phyloP scores from a whole-genome alignment of 2,888 invertebrate genomes.

The Acleris laterana region DNA sequence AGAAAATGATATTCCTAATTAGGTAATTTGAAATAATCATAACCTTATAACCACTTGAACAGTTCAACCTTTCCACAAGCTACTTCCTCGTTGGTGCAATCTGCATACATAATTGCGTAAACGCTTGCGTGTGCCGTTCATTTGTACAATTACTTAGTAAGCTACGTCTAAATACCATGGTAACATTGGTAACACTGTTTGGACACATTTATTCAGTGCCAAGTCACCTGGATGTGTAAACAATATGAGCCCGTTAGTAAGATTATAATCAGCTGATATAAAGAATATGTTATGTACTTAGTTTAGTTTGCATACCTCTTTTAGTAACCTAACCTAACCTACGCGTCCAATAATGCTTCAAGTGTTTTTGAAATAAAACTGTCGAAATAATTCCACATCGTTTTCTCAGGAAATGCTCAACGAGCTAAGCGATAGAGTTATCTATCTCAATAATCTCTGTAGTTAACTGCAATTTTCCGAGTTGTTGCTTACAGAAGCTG shows the following conservation, averaged over 20 bases:
- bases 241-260: no score
- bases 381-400: background rate
- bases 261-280: no score
- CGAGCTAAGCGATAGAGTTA: slow-evolving; percentile 6
- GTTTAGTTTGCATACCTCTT: no score
- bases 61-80: background rate
- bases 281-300: no score
- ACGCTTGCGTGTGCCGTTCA: background rate
- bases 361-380: background rate
- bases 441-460: slow-evolving; percentile 5
- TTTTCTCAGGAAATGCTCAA: slow-evolving; percentile 8
- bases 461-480: slow-evolving; percentile 6
- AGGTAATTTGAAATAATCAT: no score
- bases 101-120: slow-evolving; percentile 7
- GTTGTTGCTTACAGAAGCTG: slow-evolving; percentile 10
- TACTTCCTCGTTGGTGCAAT: slow-evolving; percentile 1
- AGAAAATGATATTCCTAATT: no score
- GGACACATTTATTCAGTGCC: no score
- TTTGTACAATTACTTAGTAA: background rate
- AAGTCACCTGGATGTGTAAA: no score
- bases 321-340: no score
- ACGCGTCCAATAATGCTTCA: no score
- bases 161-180: no score
- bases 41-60: background rate
- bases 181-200: no score